These are phyloP conservation scores for Lipophrys pholis DNA, from an alignment of 2,113 vertebrate genomes.

Conservation along the genomic window DNA sequence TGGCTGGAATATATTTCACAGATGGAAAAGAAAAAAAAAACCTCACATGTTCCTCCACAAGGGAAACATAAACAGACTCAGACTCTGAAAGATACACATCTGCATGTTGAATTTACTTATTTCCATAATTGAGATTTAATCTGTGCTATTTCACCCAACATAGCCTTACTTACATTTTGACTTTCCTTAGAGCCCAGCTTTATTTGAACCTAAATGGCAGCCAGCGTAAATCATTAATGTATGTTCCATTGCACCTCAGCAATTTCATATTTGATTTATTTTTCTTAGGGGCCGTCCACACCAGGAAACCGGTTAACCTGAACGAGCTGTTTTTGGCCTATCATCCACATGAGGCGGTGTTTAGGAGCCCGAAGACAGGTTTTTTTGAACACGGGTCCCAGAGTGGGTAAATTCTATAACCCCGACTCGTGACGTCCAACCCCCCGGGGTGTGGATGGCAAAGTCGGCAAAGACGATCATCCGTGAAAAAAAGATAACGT, in stretches of 20 bases:
- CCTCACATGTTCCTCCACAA: neutral
- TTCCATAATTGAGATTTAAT: slow-evolving; percentile 30
- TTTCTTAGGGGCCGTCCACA: no score
- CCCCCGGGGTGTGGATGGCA: no score
- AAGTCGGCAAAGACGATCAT: no score
- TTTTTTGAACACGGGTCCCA: no score
- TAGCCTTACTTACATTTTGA: neutral
- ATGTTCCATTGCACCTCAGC: neutral
- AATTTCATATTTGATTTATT: neutral
- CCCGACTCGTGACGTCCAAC: no score
- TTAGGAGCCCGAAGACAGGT: no score
- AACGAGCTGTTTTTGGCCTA: no score
- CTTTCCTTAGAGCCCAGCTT: neutral
- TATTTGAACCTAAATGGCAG: neutral
- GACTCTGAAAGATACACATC: slow-evolving; percentile 28
- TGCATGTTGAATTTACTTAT: slow-evolving; percentile 6
- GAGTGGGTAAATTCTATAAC: no score
- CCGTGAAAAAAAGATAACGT: no score
- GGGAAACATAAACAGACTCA: slow-evolving; percentile 7
- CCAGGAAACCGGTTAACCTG: no score
- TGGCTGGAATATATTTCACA: slow-evolving; percentile 2
- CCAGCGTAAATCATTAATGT: neutral
- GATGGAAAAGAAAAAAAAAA: no score
- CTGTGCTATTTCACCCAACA: slow-evolving; percentile 4
- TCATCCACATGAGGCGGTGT: no score